These are phyloP conservation scores for Drosophila infuscata DNA, from an alignment of 2,888 invertebrate genomes.

Conservation along the genomic window DNA sequence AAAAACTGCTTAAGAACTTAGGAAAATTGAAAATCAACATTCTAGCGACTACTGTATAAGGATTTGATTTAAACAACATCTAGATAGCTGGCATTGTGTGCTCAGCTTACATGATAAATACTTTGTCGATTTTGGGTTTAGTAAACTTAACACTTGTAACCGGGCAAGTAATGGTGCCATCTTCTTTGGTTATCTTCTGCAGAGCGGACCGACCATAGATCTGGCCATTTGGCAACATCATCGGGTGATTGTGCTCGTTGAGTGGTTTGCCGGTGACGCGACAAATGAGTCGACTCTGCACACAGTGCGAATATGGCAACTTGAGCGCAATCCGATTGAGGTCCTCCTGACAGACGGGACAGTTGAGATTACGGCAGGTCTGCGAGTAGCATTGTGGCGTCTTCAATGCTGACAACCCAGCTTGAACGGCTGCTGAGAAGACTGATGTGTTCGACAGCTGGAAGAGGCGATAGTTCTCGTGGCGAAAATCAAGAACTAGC, in stretches of 20 bases:
- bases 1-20: not conserved
- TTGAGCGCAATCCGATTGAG: constrained; percentile 93
- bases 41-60: not conserved
- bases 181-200: constrained; percentile 96
- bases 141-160: constrained; percentile 96
- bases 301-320: constrained; percentile 97
- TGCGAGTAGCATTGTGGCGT: constrained; percentile 94
- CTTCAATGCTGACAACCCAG: constrained; percentile 97
- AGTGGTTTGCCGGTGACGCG: constrained; percentile 94
- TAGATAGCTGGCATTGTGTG: constrained; percentile 2
- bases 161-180: constrained; percentile 96
- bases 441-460: constrained; percentile 96
- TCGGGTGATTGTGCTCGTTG: constrained; percentile 98
- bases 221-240: constrained; percentile 99
- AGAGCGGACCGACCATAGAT: constrained; percentile 97
- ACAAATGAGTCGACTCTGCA: constrained; percentile 97
- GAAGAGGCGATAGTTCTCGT: constrained; percentile 97
- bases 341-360: constrained; percentile 96
- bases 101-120: constrained; percentile 94
- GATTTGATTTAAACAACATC: constrained; percentile 27
- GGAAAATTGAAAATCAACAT: not conserved
- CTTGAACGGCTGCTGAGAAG: constrained; percentile 92
- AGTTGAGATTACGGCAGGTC: constrained; percentile 91
- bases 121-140: constrained; percentile 97
- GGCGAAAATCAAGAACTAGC: constrained; percentile 95